Evolutionary conservation across 2,797 vertebrate genomes (phyloP), one percentile per base, ranked within the genome.

Genomic region (Cebuella pygmaea): DNA sequence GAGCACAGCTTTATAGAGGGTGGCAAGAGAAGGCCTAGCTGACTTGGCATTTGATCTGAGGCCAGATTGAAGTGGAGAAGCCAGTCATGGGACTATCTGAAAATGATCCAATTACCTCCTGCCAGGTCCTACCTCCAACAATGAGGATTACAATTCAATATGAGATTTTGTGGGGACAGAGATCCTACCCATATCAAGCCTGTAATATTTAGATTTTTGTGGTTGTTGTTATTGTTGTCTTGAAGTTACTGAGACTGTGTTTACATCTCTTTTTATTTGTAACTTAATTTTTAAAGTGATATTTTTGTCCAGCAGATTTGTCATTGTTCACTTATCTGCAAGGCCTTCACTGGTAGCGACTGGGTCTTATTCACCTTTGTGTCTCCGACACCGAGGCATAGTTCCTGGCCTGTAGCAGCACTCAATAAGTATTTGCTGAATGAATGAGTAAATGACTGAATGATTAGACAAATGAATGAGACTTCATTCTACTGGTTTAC

Each of bases 251-350:
- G 8, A 36, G 15, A 1, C 82, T 88, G 0, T 90, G 17, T 24
- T 14, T 64, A 41, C 2, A 61, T 72, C 27, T 89, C 41, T 15
- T 81, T 91, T 96, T 78, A 10, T 30, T 86, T 90, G 72, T 85
- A 52, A 78, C 59, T 74, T 96, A 70, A 90, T 57, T 88, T 74
- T 88, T 93, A 33, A 86, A 89, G 36, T 85, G 33, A 87, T 44
- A 36, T 57, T 81, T 30, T 78, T 92, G 7, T 74, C 55, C 33
- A 90, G 4, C 86, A 75, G 19, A 52, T 81, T 75, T 96, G 19
- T 59, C 41, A 22, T 88, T 33, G 61, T 94, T n/a, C 11, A 24
- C 8, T 90, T 92, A 5, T 52, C 59, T 70, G 0, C 19, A 36
- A 94, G 41, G n/a, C 12, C 67, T 88, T 95, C 24, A 7, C 33